These are phyloP conservation scores for Gobius niger DNA, from an alignment of 2,113 vertebrate species.

Conservation along the genomic window DNA sequence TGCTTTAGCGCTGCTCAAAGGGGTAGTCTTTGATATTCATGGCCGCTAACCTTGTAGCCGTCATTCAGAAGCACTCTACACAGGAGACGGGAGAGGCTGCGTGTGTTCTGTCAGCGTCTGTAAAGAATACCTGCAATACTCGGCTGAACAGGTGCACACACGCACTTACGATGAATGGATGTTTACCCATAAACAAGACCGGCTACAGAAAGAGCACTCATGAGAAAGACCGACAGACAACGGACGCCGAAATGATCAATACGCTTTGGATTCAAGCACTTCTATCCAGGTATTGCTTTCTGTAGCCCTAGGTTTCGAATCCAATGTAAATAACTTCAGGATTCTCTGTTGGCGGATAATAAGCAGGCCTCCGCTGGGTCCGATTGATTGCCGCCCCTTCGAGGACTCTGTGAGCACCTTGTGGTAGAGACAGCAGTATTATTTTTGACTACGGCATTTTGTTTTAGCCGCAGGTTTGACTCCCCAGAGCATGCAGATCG, in stretches of 20 bases:
- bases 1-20: background rate
- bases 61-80: background rate
- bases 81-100: background rate
- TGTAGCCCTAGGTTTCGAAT: conserved; percentile 32
- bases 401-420: conserved; percentile 47
- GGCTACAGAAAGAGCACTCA: background rate
- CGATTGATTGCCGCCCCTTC: conserved; percentile 62
- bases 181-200: background rate
- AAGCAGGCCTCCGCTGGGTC: conserved; percentile 45
- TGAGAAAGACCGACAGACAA: background rate
- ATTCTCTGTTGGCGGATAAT: conserved; percentile 58
- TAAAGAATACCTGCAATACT: background rate
- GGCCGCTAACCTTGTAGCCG: background rate
- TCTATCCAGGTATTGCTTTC: conserved; percentile 47
- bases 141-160: background rate
- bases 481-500: conserved; percentile 49
- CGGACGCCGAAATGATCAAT: background rate
- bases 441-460: conserved; percentile 54
- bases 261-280: background rate
- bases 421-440: conserved; percentile 69
- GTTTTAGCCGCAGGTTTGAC: conserved; percentile 53
- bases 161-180: background rate
- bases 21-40: background rate
- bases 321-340: conserved; percentile 41
- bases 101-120: background rate